Base-by-base conservation (phyloP, 2,113 vertebrate species). In the Lasiurus borealis region DNA sequence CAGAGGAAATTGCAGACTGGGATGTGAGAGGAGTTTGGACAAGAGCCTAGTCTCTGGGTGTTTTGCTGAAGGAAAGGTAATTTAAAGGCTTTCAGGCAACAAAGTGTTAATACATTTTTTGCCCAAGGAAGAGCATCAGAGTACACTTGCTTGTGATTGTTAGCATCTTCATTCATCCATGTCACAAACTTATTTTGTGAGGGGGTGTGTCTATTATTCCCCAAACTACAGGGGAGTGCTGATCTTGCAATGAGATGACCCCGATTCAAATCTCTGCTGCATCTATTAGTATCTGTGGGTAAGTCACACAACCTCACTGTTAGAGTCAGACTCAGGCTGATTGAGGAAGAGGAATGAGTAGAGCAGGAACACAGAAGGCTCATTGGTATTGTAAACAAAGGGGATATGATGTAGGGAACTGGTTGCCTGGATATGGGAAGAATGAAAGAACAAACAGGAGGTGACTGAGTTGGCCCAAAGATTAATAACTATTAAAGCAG, bases 1-100 rank as follows among this genome's bases (percentile, higher is more conserved):
- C 90, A 14, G 90, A 96, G 96, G 90, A 97, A 96, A 97, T 86
- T 96, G 92, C 95, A 93, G 90, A 6, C 90, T 40, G 68, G 66
- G 68, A 66, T 90, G 72, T 77, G 73, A 96, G 52, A 73, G 57
- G 34, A 78, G 88, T 78, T 92, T 95, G 88, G 95, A 93, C 62
- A 52, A 68, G 72, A 90, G 92, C 95, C 96, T 93, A 27, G 68
- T 88, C 76, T 95, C 21, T 29, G 66, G 54, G 52, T 44, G 40
- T 82, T 94, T 92, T 77, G 66, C 66, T 86, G 75, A 91, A 95
- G 44, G 80, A 80, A 46, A 46, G 64, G 92, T 44, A n/a, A 89
- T 93, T 96, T 66, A 36, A 84, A 69, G n/a, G 76, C 52, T n/a
- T 90, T 40, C 18, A 34, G 87, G 50, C 40, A 90, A 71, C 76